Conservation (phyloP, 2,113 vertebrate species). For the Notothenia rossii region DNA sequence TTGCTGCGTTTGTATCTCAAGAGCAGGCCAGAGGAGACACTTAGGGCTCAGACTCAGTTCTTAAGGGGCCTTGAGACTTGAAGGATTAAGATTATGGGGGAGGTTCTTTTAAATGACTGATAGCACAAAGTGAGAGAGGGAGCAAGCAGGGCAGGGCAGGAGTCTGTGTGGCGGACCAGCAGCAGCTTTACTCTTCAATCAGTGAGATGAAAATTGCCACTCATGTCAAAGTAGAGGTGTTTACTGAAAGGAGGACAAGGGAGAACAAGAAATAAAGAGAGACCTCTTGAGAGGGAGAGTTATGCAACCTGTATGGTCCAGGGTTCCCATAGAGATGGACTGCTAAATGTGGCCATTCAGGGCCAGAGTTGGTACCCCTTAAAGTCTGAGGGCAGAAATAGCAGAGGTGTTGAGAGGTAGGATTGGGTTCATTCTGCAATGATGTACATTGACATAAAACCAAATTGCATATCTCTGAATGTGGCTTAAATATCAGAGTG, state of each 20-base stretch:
- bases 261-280: slow-evolving; percentile 63
- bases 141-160: slow-evolving; percentile 79
- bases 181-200: slow-evolving; percentile 83
- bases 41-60: slow-evolving; percentile 46
- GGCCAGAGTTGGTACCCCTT: slow-evolving; percentile 17
- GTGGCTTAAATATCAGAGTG: slow-evolving; percentile 6
- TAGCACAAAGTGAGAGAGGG: slow-evolving; percentile 80
- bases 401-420: slow-evolving; percentile 30
- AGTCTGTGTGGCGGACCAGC: slow-evolving; percentile 84
- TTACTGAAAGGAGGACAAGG: slow-evolving; percentile 78
- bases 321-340: slow-evolving; percentile 45
- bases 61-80: slow-evolving; percentile 73
- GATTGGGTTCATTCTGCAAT: slow-evolving; percentile 40
- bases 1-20: slow-evolving; percentile 25
- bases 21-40: slow-evolving; percentile 54
- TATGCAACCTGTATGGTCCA: slow-evolving; percentile 70
- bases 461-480: slow-evolving; percentile 53
- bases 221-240: slow-evolving; percentile 82
- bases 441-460: slow-evolving; percentile 42
- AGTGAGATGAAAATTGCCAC: slow-evolving; percentile 84
- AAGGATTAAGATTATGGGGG: slow-evolving; percentile 81
- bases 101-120: slow-evolving; percentile 78
- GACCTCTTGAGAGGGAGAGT: slow-evolving; percentile 73
- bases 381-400: slow-evolving; percentile 38
- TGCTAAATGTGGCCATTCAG: slow-evolving; percentile 46